These are phyloP conservation scores for Terebella lapidaria DNA, from an alignment of 2,888 invertebrate genomes.

Conservation along the genomic window DNA sequence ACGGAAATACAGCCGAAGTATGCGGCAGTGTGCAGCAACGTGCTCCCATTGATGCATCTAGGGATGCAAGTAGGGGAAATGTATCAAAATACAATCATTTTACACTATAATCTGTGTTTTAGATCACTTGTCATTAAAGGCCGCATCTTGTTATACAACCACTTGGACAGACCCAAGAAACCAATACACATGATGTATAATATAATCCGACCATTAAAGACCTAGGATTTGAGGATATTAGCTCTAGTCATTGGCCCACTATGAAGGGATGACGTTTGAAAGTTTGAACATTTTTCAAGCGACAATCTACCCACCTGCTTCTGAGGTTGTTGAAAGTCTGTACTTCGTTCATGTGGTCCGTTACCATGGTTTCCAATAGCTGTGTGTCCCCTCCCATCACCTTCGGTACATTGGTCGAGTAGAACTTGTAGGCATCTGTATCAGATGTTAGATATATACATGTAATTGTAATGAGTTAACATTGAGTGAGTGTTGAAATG, in stretches of 20 bases:
- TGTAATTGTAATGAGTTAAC: no score
- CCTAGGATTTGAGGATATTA: background rate
- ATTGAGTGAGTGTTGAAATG: no score
- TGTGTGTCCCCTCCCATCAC: constrained; percentile 45
- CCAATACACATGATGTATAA: background rate
- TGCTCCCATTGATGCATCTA: constrained; percentile 51
- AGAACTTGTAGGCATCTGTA: constrained; percentile 31
- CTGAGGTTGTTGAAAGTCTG: constrained; percentile 36
- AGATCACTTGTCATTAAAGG: no score
- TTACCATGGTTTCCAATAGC: constrained; percentile 34
- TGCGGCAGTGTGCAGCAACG: constrained; percentile 49
- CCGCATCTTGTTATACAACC: background rate
- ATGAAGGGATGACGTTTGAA: no score
- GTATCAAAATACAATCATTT: no score
- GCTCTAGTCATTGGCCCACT: no score
- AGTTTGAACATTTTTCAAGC: no score
- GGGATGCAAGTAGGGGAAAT: no score
- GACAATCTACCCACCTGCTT: constrained; percentile 44
- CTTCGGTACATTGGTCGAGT: constrained; percentile 40
- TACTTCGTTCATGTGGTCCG: constrained; percentile 33
- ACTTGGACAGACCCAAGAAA: background rate
- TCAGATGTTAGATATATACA: no score
- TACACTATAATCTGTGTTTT: no score
- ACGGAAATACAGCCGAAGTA: constrained; percentile 42
- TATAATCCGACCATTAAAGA: background rate